Conservation (phyloP, 2,888 invertebrate species). For the Aphidoletes aphidimyza region DNA sequence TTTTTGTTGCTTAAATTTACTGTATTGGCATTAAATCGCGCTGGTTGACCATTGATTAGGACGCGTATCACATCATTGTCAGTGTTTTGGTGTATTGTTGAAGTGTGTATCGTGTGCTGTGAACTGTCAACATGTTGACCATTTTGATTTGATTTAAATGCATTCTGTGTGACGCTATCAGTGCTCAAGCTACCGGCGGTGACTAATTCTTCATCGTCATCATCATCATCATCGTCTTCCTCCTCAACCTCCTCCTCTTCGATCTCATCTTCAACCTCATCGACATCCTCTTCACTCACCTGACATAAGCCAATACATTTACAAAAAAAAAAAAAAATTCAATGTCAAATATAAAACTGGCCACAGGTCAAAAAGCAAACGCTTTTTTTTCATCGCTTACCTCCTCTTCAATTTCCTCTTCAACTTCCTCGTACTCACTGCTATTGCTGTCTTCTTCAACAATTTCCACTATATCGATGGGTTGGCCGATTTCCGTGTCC, state of each 20-base stretch:
- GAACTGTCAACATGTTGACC: not conserved
- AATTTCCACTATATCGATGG: conserved; percentile 31
- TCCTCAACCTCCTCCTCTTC: not conserved
- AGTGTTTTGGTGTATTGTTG: not conserved
- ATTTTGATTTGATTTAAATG: conserved; percentile 50
- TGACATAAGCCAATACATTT: not conserved
- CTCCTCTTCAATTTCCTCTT: conserved; percentile 43
- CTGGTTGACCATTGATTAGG: conserved; percentile 40
- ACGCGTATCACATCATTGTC: conserved; percentile 51
- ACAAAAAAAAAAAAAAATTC: not conserved
- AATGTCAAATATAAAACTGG: not conserved
- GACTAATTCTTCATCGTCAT: not conserved
- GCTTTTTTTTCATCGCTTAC: not conserved
- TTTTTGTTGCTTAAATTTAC: conserved; percentile 18
- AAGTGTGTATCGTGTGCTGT: not conserved
- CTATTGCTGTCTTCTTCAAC: not conserved
- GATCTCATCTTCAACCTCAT: not conserved
- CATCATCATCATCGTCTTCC: not conserved
- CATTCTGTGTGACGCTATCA: not conserved
- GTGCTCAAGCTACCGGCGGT: not conserved
- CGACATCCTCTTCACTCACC: not conserved
- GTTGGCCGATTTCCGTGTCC: not conserved
- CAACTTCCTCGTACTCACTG: conserved; percentile 27
- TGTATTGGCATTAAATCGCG: not conserved
- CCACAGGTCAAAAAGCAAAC: not conserved